Evolutionary conservation across 2,797 vertebrate genomes (phyloP).

Genomic region (Myiotriccus ornatus): DNA sequence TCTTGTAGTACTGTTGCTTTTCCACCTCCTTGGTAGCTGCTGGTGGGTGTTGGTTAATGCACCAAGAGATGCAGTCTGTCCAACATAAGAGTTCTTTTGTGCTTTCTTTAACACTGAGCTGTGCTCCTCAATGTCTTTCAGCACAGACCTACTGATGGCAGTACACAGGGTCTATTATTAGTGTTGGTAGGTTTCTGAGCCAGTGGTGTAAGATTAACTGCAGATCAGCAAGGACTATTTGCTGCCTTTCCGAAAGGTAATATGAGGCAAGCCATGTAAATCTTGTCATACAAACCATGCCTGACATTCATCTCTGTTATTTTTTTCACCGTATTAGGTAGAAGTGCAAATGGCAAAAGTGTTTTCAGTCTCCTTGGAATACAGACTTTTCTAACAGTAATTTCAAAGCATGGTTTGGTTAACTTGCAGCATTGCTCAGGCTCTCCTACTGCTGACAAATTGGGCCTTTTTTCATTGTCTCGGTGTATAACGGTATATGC

Average conservation of each 20-base stretch:
- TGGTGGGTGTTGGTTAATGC: not conserved
- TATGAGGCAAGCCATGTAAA: conserved; percentile 59
- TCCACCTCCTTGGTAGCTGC: not conserved
- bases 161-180: conserved; percentile 75
- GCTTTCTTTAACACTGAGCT: not conserved
- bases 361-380: not conserved
- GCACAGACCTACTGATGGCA: not conserved
- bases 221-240: conserved; percentile 76
- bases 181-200: conserved; percentile 66
- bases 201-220: conserved; percentile 74
- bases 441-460: not conserved
- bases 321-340: conserved; percentile 55
- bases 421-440: not conserved
- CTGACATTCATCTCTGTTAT: conserved; percentile 53
- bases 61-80: not conserved
- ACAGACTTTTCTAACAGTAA: not conserved
- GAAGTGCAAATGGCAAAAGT: conserved; percentile 18
- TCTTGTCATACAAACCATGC: conserved; percentile 51
- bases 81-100: not conserved
- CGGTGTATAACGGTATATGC: not conserved
- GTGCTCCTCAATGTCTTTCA: not conserved
- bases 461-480: not conserved
- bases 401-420: not conserved
- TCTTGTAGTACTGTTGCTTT: not conserved
- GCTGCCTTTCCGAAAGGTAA: conserved; percentile 76